Base-by-base conservation (phyloP, 2,888 invertebrate genomes). In the Mermis nigrescens region DNA sequence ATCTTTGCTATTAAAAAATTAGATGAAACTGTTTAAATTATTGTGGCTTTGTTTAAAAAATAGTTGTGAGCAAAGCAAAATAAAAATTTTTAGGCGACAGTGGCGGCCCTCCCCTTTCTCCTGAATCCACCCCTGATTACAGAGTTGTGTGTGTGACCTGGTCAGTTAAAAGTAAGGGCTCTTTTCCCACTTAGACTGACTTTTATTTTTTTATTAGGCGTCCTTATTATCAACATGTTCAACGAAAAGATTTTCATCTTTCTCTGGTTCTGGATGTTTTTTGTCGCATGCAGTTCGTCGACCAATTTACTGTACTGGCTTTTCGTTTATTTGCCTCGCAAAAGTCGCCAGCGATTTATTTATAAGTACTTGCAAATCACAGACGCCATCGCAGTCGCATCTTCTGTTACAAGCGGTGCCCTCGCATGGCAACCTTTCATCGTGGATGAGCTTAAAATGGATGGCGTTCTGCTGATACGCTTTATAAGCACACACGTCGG, bases 221-320 rank as follows among this genome's bases (percentile, higher is more conserved):
- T 70, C 45, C 63, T 70, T 31, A 71, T 70, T 69, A 68, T 70
- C 63, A 70, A 70, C 65, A 68, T 71, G 70, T 70, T 70, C n/a
- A n/a, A n/a, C n/a, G n/a, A n/a, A n/a, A n/a, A n/a, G n/a, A n/a
- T n/a, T n/a, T n/a, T n/a, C n/a, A 19, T 52, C 32, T 73, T 74
- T 64, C 69, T 75, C 56, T 74, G 75, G 75, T 75, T 77, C 68
- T 77, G 77, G 76, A 72, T 77, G 62, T 70, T 76, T 7, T 73
- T 76, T 57, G 75, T 77, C 7, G 70, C 74, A 31, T 67, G 71
- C 52, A 68, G 74, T 60, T 76, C 76, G 55, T 63, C 71, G 46
- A 69, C 72, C 66, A 76, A 76, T 67, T 74, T 76, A 65, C 62
- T 76, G 46, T 72, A 74, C 62, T 75, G 75, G 72, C 63, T 73